Evolutionary conservation across 2,797 vertebrate species (phyloP).

Genomic region (Anguilla megastoma): DNA sequence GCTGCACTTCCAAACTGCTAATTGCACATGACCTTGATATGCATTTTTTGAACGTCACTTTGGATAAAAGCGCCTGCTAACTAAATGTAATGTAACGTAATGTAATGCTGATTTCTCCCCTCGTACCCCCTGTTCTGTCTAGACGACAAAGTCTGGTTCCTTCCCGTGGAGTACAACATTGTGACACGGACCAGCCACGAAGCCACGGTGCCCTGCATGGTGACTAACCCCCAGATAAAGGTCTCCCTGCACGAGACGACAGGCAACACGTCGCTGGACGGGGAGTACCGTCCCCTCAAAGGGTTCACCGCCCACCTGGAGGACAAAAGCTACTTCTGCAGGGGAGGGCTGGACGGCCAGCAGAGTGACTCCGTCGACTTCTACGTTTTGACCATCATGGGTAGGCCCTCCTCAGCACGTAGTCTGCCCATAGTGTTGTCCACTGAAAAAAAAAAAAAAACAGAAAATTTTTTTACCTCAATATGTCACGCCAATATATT

Average conservation of each 20-base stretch:
- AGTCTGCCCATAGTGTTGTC: no score
- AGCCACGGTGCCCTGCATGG: constrained; percentile 83
- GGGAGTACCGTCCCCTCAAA: constrained; percentile 76
- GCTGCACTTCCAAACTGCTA: neutral
- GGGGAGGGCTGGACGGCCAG: constrained; percentile 74
- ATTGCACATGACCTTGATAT: no score
- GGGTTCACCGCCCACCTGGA: constrained; percentile 85
- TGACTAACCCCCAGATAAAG: constrained; percentile 82
- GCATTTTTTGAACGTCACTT: no score
- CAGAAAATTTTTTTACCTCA: no score
- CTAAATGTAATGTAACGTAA: no score
- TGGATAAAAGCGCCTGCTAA: no score
- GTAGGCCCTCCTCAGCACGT: constrained; percentile 62
- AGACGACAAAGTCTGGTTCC: constrained; percentile 86
- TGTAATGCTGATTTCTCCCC: neutral
- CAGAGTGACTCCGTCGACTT: constrained; percentile 80
- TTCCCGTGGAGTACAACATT: constrained; percentile 74
- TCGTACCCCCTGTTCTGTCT: neutral
- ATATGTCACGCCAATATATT: no score
- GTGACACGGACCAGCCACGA: constrained; percentile 79
- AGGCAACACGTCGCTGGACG: constrained; percentile 64
- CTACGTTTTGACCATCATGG: constrained; percentile 79
- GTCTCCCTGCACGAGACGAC: constrained; percentile 84
- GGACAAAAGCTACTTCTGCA: constrained; percentile 86
- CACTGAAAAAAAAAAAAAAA: no score